Percentiles rank a stretch among this genome's conserved stretches.
phyloP scores from a whole-genome alignment of 2,797 vertebrate genomes.

The Fringilla coelebs region DNA sequence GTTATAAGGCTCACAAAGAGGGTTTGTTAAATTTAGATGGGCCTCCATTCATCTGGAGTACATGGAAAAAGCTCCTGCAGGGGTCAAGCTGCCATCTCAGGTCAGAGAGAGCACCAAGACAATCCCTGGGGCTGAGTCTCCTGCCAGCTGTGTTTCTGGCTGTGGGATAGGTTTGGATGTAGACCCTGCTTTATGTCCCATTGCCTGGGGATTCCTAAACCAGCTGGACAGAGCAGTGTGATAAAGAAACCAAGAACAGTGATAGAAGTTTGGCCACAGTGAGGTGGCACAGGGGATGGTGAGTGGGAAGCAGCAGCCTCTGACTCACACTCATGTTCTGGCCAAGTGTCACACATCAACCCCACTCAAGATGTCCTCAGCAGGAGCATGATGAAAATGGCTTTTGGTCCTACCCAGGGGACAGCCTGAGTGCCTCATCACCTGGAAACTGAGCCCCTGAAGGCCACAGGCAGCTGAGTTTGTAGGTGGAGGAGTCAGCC shows the following conservation, averaged over 20 bases:
- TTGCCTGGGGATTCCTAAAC: not conserved
- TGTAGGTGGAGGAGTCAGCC: rapidly evolving
- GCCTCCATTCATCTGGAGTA: not conserved
- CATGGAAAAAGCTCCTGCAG: not conserved
- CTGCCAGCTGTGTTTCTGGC: rapidly evolving
- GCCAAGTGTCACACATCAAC: not conserved
- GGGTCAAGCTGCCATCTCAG: not conserved
- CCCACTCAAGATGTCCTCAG: not conserved
- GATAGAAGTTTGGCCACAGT: not conserved
- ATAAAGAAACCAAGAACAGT: not conserved
- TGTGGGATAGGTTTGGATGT: not conserved
- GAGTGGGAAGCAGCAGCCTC: not conserved
- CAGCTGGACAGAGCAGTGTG: not conserved
- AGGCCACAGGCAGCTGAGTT: not conserved
- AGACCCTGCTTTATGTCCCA: not conserved
- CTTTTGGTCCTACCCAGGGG: not conserved
- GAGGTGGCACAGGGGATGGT: not conserved
- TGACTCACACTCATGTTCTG: not conserved
- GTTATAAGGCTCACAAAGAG: not conserved
- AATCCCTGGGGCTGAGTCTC: not conserved
- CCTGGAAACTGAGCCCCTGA: not conserved
- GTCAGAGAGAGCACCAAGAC: not conserved
- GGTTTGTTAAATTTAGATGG: not conserved
- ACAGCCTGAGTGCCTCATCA: not conserved
- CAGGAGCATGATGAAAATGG: rapidly evolving